These are phyloP conservation scores for Meda fulgida DNA, from an alignment of 2,797 vertebrate species.

Conservation along the genomic window DNA sequence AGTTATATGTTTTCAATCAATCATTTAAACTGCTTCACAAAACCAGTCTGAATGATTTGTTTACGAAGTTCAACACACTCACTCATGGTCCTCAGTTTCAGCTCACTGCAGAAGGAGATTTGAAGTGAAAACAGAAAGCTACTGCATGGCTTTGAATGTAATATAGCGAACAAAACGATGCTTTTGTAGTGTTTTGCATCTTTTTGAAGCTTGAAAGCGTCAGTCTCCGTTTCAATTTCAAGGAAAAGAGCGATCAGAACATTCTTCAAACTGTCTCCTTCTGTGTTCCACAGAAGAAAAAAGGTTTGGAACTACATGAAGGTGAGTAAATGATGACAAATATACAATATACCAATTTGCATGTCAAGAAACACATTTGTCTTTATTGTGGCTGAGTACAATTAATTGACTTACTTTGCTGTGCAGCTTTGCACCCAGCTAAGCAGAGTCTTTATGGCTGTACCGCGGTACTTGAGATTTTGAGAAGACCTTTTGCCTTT, in stretches of 20 bases:
- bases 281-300: background rate
- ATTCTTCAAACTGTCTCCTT: background rate
- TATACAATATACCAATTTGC: background rate
- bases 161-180: background rate
- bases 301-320: background rate
- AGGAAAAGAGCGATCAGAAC: background rate
- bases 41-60: background rate
- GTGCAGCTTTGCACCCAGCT: conserved; percentile 88
- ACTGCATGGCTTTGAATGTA: background rate
- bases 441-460: conserved; percentile 85
- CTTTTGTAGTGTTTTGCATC: background rate
- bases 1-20: background rate
- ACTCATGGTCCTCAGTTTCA: background rate
- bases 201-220: background rate
- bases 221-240: background rate
- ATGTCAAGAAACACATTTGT: background rate
- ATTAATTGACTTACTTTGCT: conserved; percentile 77
- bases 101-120: background rate
- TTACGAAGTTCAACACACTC: background rate
- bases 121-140: background rate
- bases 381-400: background rate
- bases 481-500: conserved; percentile 74
- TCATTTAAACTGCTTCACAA: background rate
- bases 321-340: background rate
- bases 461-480: conserved; percentile 84